phyloP scores from a whole-genome alignment of 2,797 vertebrate genomes.

The Austrolebias charrua region DNA sequence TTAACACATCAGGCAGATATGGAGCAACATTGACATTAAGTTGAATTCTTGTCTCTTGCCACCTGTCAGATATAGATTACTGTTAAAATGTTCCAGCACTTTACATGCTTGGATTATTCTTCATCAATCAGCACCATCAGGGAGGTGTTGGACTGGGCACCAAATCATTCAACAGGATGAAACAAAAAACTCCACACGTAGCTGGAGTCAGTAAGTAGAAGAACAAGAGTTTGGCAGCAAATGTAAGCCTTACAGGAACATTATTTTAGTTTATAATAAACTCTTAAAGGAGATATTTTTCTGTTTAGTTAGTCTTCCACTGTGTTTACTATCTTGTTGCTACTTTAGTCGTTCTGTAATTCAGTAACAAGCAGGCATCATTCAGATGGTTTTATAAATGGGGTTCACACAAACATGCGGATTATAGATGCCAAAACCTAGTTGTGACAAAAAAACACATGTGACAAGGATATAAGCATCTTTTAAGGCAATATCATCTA shows the following conservation, averaged over 20 bases:
- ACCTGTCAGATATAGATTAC: slow-evolving; percentile 11
- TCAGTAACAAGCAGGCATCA: background rate
- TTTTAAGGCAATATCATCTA: too few relatives aligned
- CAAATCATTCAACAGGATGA: background rate
- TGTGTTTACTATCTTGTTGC: background rate
- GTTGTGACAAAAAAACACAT: too few relatives aligned
- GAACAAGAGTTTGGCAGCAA: background rate
- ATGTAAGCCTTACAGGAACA: background rate
- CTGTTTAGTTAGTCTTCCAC: background rate
- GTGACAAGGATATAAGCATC: too few relatives aligned
- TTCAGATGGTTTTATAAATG: background rate
- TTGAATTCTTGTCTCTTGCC: slow-evolving; percentile 6
- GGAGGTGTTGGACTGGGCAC: background rate
- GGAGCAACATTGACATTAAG: slow-evolving; percentile 14
- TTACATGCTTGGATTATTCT: slow-evolving; percentile 14
- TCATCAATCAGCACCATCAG: slow-evolving; percentile 6
- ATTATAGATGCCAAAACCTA: background rate
- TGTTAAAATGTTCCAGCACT: slow-evolving; percentile 4
- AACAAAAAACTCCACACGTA: slow-evolving; percentile 5
- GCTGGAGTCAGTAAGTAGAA: background rate
- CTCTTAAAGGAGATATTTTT: background rate
- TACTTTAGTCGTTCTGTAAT: background rate
- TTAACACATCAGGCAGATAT: slow-evolving; percentile 10
- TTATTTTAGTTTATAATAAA: background rate
- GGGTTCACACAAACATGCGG: background rate